Base-by-base conservation (phyloP, 2,113 vertebrate genomes). In the human region DNA sequence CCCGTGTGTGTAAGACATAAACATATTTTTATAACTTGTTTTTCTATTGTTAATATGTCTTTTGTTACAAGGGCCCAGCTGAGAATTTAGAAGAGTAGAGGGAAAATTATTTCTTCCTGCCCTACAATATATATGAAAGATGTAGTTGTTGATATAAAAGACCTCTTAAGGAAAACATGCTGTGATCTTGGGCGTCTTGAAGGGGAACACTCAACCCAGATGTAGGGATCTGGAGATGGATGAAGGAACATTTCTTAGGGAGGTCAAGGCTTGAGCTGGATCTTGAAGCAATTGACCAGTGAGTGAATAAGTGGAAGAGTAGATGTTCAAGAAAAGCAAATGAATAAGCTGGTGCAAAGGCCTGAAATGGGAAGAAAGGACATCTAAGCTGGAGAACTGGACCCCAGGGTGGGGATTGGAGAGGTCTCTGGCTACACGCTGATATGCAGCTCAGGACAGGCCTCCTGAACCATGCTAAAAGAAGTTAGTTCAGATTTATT, bases 391-490 rank as follows among this genome's bases (percentile, higher is more conserved):
- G 59, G 78, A 52, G 52, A 45, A 17, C 10, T 6, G 0, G 3
- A 6, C 8, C 82, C 5, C 35, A 6, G 6, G 40, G 7, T 6
- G 9, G 17, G 16, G 35, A 20, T 2, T 2, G 8, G 59, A 81
- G 25, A 20, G 23, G 5, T 27, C 9, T 11, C 27, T 45, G 32
- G 27, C 12, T 9, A 8, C 8, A 4, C 4, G n/a, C 0, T 20
- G 27, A 10, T 12, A 0, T 0, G 3, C 13, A 50, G 57, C 18
- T 38, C 66, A 43, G 22, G 10, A 70, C 2, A 4, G 25, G 43
- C 9, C 30, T 57, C 55, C 6, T 0, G 2, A 75, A 30, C 43
- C 10, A 0, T 2, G 22, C 2, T 32, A 45, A 4, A 1, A 4
- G 1, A 10, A 80, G 84, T 45, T 79, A 80, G 84, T 45, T 79